Conservation (phyloP, 2,797 vertebrate species). For the Fistularia commersonii region DNA sequence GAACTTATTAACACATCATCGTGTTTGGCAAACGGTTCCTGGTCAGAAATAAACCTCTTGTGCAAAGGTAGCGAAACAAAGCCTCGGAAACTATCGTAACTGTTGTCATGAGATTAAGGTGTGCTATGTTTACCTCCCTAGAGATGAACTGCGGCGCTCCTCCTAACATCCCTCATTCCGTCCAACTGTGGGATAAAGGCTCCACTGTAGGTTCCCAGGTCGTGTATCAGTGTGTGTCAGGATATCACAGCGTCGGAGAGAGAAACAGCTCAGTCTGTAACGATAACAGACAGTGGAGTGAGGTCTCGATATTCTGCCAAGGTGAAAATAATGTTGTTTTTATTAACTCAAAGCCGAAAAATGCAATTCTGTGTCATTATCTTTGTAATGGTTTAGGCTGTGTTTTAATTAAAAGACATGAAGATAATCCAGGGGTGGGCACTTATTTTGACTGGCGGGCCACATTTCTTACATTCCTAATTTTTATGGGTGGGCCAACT, state of each 20-base stretch:
- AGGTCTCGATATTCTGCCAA: slow-evolving; percentile 50
- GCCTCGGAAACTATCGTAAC: no score
- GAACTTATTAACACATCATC: slow-evolving; percentile 60
- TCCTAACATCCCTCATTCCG: slow-evolving; percentile 49
- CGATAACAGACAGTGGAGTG: slow-evolving; percentile 61
- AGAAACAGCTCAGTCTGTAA: slow-evolving; percentile 59
- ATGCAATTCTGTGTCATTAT: background rate
- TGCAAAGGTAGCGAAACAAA: slow-evolving; percentile 76
- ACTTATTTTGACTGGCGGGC: no score
- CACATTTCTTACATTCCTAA: no score
- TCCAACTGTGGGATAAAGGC: slow-evolving; percentile 50
- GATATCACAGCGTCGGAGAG: slow-evolving; percentile 57
- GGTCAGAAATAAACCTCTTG: slow-evolving; percentile 73
- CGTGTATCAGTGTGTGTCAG: slow-evolving; percentile 66
- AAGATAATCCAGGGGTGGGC: background rate
- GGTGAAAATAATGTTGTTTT: slow-evolving; percentile 37
- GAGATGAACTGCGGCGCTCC: slow-evolving; percentile 74
- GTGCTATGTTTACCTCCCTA: slow-evolving; percentile 37
- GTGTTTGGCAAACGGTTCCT: slow-evolving; percentile 74
- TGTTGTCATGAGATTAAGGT: background rate
- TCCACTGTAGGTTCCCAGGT: slow-evolving; percentile 67
- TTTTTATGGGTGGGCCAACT: no score
- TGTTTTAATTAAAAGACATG: background rate
- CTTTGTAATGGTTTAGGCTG: background rate
- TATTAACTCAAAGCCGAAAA: background rate